A percentile compares a stretch with the other conserved stretches of the same genome.
These are phyloP conservation scores for Ametastegia equiseti DNA, from an alignment of 2,888 invertebrate genomes.

Conservation along the genomic window DNA sequence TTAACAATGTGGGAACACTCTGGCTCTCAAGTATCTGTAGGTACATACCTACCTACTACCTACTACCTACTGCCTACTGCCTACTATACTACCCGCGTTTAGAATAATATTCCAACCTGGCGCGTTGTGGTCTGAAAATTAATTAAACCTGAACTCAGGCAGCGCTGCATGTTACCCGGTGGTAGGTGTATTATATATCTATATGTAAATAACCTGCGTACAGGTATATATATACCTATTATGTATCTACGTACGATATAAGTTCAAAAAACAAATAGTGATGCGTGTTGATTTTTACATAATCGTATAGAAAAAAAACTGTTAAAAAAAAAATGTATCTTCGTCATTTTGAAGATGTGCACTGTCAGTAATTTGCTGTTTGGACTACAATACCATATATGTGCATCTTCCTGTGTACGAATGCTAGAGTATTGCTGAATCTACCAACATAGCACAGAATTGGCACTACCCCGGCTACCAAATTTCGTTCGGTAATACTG, in stretches of 20 bases:
- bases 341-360: too few relatives aligned
- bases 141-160: constrained; percentile 40
- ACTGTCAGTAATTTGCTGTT: too few relatives aligned
- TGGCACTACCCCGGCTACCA: too few relatives aligned
- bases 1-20: constrained; percentile 60
- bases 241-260: background rate
- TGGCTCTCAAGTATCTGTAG: constrained; percentile 45
- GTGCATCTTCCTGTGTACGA: too few relatives aligned
- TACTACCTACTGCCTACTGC: background rate
- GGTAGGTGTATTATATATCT: background rate
- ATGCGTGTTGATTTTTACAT: background rate
- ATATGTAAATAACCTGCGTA: constrained; percentile 20
- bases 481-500: too few relatives aligned
- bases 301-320: too few relatives aligned
- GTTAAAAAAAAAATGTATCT: too few relatives aligned
- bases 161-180: background rate
- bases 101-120: constrained; percentile 41
- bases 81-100: constrained; percentile 7
- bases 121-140: constrained; percentile 33
- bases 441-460: too few relatives aligned
- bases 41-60: background rate
- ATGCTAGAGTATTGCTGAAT: too few relatives aligned
- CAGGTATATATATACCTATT: too few relatives aligned
- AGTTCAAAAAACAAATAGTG: too few relatives aligned
- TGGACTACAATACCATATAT: too few relatives aligned